phyloP scores from a whole-genome alignment of 2,113 vertebrate genomes.

The Semnornis frantzii region DNA sequence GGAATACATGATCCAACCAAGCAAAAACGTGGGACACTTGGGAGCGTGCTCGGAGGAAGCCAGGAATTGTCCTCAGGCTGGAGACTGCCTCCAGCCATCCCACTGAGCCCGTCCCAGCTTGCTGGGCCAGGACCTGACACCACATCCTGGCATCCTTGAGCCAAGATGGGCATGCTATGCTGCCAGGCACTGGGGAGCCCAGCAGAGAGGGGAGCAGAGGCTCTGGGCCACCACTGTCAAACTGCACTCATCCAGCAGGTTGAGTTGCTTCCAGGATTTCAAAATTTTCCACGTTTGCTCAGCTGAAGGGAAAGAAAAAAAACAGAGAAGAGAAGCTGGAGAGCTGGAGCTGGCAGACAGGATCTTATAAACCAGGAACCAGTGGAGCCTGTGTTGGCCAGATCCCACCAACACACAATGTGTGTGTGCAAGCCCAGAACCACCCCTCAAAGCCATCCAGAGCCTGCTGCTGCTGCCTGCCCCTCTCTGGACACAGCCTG shows the following conservation, averaged over 20 bases:
- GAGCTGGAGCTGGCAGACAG: not conserved
- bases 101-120: not conserved
- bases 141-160: not conserved
- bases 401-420: not conserved
- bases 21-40: not conserved
- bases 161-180: not conserved
- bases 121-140: not conserved
- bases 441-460: not conserved
- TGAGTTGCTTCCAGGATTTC: slow-evolving; percentile 12
- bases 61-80: not conserved
- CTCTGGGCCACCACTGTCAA: fast-evolving
- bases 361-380: not conserved
- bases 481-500: not conserved
- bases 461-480: not conserved
- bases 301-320: not conserved
- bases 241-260: not conserved
- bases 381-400: not conserved
- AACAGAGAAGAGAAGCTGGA: not conserved
- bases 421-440: fast-evolving
- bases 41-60: not conserved
- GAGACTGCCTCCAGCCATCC: not conserved
- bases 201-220: not conserved
- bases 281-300: slow-evolving; percentile 8
- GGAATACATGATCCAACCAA: slow-evolving; percentile 50
- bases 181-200: not conserved